These are phyloP conservation scores for Eristalis intricaria DNA, from an alignment of 2,888 invertebrate species.

Conservation along the genomic window DNA sequence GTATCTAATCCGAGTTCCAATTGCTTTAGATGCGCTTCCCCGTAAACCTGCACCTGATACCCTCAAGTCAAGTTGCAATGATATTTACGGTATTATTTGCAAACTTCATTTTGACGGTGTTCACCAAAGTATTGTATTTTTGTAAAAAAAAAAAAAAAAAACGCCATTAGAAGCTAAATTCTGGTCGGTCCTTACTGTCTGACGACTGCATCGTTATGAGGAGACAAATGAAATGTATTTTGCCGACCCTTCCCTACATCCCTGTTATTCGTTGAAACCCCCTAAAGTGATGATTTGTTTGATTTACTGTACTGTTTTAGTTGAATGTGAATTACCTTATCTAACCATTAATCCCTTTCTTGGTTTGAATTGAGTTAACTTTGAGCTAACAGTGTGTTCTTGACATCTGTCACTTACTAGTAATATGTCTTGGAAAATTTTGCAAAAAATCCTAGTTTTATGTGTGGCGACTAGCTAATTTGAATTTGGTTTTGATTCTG, in stretches of 20 bases:
- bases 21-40: conserved; percentile 56
- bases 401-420: not conserved
- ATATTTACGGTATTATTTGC: not conserved
- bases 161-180: not conserved
- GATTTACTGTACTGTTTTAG: not conserved
- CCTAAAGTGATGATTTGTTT: conserved; percentile 17
- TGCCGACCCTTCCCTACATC: not conserved
- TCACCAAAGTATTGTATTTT: too few relatives aligned
- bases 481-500: not conserved
- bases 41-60: not conserved
- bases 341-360: conserved; percentile 15
- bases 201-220: not conserved
- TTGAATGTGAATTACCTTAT: not conserved
- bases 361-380: conserved; percentile 9
- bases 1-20: conserved; percentile 54
- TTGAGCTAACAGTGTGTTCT: not conserved
- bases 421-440: not conserved
- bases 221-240: not conserved
- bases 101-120: not conserved
- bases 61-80: not conserved
- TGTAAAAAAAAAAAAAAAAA: too few relatives aligned
- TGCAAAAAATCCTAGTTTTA: not conserved
- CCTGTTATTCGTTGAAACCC: not conserved
- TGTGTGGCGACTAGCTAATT: not conserved
- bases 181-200: not conserved